Evolutionary conservation across 2,888 invertebrate species (phyloP), one percentile per base, ranked within the genome.

Genomic region (Diabrotica balteata): DNA sequence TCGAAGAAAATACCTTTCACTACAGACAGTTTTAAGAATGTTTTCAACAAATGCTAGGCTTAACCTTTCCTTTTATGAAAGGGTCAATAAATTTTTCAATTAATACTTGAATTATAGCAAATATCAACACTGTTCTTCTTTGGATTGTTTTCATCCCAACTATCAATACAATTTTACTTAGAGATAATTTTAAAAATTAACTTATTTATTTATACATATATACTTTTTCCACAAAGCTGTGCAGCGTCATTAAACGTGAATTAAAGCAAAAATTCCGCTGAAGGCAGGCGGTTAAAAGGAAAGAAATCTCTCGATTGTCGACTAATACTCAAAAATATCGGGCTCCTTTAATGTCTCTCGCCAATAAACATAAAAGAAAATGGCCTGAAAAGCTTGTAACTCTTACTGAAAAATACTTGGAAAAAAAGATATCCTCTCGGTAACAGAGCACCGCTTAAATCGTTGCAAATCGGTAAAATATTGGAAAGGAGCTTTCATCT

Each of bases 391-490:
- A 67, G 63, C 71, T 59, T 58, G 62, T 50, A 66, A 63, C 70
- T 72, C 73, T 71, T 67, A 64, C 47, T 63, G 62, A 66, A 71
- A 64, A 73, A 60, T 66, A 67, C 45, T 61, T 44, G 43, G n/a
- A 61, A 55, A 66, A 32, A 32, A 61, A 60, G 43, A 66, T 52
- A 57, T 58, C 49, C 66, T 17, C 57, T 46, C 45, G 63, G 51
- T 8, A 55, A 42, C 58, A 66, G 47, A 65, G 68, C 70, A 59
- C 63, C 72, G 71, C 61, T 74, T 70, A 74, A 77, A 74, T 75
- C 75, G 75, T 73, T 70, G 74, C 74, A 79, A 79, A 79, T 79
- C 78, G 77, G 72, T 80, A 76, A 80, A 79, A 77, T 80, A 80
- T 80, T 78, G 76, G 77, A 71, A 66, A 63, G 71, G 59, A 70